phyloP scores from a whole-genome alignment of 2,113 vertebrate species.

The Sphyrna mokarran region DNA sequence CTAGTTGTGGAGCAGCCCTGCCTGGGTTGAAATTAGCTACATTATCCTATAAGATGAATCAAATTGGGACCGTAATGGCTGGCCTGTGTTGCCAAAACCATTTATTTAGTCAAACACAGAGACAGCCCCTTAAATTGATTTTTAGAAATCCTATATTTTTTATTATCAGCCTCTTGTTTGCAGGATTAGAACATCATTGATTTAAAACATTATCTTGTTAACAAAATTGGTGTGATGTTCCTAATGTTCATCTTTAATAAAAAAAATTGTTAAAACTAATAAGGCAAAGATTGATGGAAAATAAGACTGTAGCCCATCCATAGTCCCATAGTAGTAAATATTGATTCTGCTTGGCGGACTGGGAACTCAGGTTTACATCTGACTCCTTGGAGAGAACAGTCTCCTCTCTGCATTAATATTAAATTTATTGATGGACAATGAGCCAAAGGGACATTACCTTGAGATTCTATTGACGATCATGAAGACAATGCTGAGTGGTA shows the following conservation, averaged over 20 bases:
- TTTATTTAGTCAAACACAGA: background rate
- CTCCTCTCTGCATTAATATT: background rate
- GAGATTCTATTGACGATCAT: constrained; percentile 59
- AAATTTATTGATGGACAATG: background rate
- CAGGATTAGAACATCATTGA: background rate
- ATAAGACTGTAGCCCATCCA: background rate
- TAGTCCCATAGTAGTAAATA: background rate
- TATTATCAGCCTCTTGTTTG: background rate
- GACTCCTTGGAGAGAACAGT: background rate
- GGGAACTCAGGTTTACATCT: background rate
- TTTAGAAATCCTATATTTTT: background rate
- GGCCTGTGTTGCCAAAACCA: background rate
- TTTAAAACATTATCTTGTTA: background rate
- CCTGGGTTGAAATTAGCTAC: background rate
- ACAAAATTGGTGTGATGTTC: background rate
- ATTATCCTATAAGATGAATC: background rate
- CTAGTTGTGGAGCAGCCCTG: background rate
- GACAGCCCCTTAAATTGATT: background rate
- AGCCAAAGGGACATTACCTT: constrained; percentile 52
- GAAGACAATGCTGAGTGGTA: constrained; percentile 61
- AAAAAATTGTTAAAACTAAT: background rate
- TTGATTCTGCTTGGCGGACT: background rate
- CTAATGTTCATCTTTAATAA: background rate
- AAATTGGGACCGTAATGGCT: background rate
- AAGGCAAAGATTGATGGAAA: background rate